Base-by-base conservation (phyloP, 2,888 invertebrate genomes). In the Podotricha telesiphe region DNA sequence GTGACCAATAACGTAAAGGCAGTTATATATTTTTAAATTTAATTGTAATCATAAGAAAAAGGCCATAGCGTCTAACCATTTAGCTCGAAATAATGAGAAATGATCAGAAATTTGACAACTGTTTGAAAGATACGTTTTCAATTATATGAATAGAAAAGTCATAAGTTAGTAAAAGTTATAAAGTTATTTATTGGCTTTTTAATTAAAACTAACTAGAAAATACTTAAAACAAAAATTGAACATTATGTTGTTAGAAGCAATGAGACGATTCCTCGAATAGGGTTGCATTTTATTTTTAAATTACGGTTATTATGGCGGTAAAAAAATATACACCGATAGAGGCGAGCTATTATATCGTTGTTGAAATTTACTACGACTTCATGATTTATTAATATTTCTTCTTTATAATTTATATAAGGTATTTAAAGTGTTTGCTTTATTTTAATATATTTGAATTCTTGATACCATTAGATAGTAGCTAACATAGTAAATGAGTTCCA, bases 231-330 rank as follows among this genome's bases (percentile, higher is more conserved):
- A 70, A 69, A 76, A 64, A 28, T 61, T 67, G 65, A 42, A 34
- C 56, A 55, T 59, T 48, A 72, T 75, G 80, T 79, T 82, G 78
- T 80, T 79, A 78, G 79, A 81, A 79, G 81, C 81, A 87, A 83
- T 77, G 78, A 83, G 82, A 78, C 76, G 77, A 78, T 86, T 86
- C 86, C 77, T 76, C 75, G 86, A 86, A 85, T 79, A 77, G 80
- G 77, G 78, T 76, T 78, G 80, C 77, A 77, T 79, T 82, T 82
- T 82, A 82, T 82, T 81, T 80, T 81, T 70, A 84, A 88, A 88
- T 87, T 83, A 84, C 85, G 69, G 85, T 86, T 85, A 86, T 88
- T 88, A 86, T 75, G 76, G 75, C 71, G 76, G 78, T 82, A 82
- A 78, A 76, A 80, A 80, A 82, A 6, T 77, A 68, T 65, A 65